Evolutionary conservation across 1,140 invertebrate species (phyloP).

Genomic region (Zophobas morio): DNA sequence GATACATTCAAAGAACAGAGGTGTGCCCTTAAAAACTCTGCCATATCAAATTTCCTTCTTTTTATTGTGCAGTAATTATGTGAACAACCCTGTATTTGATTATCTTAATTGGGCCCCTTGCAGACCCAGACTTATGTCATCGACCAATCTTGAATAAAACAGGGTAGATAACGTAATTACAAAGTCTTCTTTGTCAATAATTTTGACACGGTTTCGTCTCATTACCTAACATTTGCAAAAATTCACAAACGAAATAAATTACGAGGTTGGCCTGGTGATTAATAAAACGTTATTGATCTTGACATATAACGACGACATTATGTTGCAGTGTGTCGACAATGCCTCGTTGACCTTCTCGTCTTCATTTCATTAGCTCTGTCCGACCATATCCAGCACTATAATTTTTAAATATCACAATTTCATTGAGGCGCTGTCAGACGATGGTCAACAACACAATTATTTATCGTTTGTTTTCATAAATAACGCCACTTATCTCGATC

Average conservation of each 20-base stretch:
- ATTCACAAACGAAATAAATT: conserved; percentile 25
- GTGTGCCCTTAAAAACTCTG: too few relatives aligned
- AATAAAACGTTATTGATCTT: conserved; percentile 29
- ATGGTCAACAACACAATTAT: background rate
- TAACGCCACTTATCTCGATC: background rate
- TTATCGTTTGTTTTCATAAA: background rate
- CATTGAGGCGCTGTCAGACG: too few relatives aligned
- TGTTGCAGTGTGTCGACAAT: conserved; percentile 16
- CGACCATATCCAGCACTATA: background rate
- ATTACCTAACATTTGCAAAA: conserved; percentile 26
- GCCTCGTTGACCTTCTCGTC: conserved; percentile 23
- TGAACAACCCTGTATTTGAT: too few relatives aligned
- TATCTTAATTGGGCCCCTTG: too few relatives aligned
- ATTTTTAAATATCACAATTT: background rate
- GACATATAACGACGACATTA: conserved; percentile 19
- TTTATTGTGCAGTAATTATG: too few relatives aligned
- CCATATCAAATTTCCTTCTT: too few relatives aligned
- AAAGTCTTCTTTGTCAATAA: background rate
- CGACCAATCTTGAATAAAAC: too few relatives aligned
- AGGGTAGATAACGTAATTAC: too few relatives aligned
- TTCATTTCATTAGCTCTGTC: background rate
- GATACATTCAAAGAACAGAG: too few relatives aligned
- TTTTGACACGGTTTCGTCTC: conserved; percentile 33
- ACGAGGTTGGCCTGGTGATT: conserved; percentile 30
- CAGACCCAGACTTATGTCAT: too few relatives aligned